Percentiles rank a stretch among this genome's conserved stretches.
Conservation (phyloP, 1,140 invertebrate genomes). For the Bombus waltoni region DNA sequence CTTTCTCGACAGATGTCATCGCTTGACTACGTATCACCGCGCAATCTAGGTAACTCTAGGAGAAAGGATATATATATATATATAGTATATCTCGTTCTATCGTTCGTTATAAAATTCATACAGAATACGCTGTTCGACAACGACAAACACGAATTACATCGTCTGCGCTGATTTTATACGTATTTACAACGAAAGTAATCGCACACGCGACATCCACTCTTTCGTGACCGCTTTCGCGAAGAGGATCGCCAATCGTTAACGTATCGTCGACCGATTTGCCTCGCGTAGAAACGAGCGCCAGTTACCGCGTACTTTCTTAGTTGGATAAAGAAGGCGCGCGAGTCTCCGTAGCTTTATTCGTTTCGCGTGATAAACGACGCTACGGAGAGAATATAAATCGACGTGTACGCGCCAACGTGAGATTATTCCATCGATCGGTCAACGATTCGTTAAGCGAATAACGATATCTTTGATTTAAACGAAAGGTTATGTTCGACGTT, state of each 20-base stretch:
- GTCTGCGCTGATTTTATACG: background rate
- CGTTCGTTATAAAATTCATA: conserved; percentile 30
- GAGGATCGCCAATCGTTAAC: background rate
- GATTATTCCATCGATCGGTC: too few species aligned
- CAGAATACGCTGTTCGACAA: conserved; percentile 18
- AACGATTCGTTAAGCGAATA: too few species aligned
- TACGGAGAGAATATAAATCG: too few species aligned
- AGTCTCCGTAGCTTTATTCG: too few species aligned
- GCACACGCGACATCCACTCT: background rate
- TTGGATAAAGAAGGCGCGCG: too few species aligned
- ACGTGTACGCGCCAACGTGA: too few species aligned
- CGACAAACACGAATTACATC: conserved; percentile 25
- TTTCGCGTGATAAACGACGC: too few species aligned
- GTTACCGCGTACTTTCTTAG: too few species aligned
- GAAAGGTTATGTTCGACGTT: too few species aligned
- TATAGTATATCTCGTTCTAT: background rate
- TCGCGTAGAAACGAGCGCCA: too few species aligned
- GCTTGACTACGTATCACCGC: background rate
- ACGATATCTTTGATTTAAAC: too few species aligned
- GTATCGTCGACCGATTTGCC: too few species aligned
- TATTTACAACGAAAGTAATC: conserved; percentile 36
- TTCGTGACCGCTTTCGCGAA: background rate
- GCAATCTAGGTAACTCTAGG: background rate
- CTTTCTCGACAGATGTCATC: background rate
- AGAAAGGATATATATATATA: background rate